Base-by-base conservation (phyloP, 2,888 invertebrate species). In the Physocephala rufipes region DNA sequence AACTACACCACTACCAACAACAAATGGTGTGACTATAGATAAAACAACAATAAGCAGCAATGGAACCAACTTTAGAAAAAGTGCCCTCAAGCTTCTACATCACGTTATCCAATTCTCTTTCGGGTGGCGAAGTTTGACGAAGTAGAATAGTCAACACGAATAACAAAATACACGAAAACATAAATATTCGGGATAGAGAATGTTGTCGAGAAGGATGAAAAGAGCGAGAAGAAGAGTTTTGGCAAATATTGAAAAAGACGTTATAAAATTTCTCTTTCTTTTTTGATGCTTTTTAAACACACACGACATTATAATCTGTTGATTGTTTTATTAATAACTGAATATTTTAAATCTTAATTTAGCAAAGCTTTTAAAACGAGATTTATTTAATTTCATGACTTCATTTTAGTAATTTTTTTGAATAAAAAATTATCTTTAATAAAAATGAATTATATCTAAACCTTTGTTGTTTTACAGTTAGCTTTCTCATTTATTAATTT, bases 151-250 rank as follows among this genome's bases (percentile, higher is more conserved):
- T 62, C 21, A 45, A 45, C 43, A 62, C 36, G 19, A n/a, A 43
- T 21, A n/a, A 19, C 45, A 15, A 45, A 62, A 43, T 55, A 21
- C 51, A 53, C 65, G 65, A 66, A 66, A 66, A 36, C 65, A 24
- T 13, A n/a, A n/a, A n/a, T n/a, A n/a, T n/a, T n/a, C 19, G 21
- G n/a, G 58, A 64, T 28, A 65, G 51, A 51, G 51, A 49, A 49
- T 49, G 65, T 64, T 64, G 16, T 26, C 28, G 36, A n/a, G 16
- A 16, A 13, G 47, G 47, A n/a, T n/a, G 47, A 64, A 47, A 64
- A 64, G 4, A 36, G 4, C 36, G 36, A 7, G 4, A 7, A 36
- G 9, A 36, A 36, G 9, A 36, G 9, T 16, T 16, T 53, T 53
- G 3, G 53, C 1, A 53, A 53, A 53, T 12, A 21, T 53, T n/a